Percentiles rank a stretch among this genome's conserved stretches.
Conservation (phyloP, 2,113 vertebrate genomes). For the Sceloporus undulatus region DNA sequence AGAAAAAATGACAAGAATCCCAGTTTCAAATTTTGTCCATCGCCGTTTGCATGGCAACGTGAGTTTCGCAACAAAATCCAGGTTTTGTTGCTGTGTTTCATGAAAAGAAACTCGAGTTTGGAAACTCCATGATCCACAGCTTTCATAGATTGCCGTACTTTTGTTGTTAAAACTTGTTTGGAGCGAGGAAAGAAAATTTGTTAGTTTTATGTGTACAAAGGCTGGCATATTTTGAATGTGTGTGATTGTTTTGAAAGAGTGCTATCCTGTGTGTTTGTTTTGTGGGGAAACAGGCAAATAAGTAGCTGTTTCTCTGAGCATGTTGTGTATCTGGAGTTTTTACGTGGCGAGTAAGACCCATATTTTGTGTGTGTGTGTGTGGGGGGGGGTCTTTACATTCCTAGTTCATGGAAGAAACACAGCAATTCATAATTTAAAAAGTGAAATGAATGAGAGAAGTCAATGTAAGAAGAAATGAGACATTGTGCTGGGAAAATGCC, state of each 20-base stretch:
- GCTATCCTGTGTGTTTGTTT: not conserved
- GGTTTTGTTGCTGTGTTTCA: not conserved
- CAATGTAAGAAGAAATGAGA: conserved; percentile 64
- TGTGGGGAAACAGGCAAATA: not conserved
- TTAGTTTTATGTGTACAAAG: not conserved
- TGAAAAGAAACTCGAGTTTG: not conserved
- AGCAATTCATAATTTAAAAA: conserved; percentile 56
- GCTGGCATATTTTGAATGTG: not conserved
- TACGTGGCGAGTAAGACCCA: not conserved
- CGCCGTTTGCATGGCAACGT: not conserved
- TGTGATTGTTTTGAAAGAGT: not conserved
- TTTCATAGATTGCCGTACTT: not conserved
- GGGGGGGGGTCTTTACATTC: conserved; percentile 5
- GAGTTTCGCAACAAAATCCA: not conserved
- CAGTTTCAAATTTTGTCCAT: not conserved
- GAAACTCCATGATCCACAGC: not conserved
- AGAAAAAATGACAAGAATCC: not conserved
- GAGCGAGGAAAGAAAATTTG: not conserved
- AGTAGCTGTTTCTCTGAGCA: not conserved
- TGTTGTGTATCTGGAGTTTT: not conserved
- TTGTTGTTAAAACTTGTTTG: not conserved
- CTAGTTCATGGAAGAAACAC: not conserved
- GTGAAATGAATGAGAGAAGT: conserved; percentile 59
- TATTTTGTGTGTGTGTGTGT: not conserved
- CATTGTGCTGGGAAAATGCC: conserved; percentile 74